A percentile compares a stretch with the other conserved stretches of the same genome.
These are phyloP conservation scores for Manduca sexta DNA, from an alignment of 1,140 invertebrate genomes.

Conservation along the genomic window DNA sequence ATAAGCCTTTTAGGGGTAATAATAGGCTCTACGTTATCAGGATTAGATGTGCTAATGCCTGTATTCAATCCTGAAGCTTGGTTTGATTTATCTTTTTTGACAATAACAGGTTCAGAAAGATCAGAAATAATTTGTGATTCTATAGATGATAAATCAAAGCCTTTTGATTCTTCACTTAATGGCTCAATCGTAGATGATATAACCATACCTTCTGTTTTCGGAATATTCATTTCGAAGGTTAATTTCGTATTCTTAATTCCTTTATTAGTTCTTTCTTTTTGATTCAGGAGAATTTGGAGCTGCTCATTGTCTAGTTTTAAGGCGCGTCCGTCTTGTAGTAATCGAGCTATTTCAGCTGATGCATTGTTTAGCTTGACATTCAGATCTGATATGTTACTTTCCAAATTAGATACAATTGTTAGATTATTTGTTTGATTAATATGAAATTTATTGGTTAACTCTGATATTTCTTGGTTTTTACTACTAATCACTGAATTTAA, in stretches of 20 bases:
- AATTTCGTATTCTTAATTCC: slow-evolving; percentile 52
- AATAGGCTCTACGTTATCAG: slow-evolving; percentile 17
- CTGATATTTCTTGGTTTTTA: slow-evolving; percentile 52
- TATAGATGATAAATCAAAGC: slow-evolving; percentile 33
- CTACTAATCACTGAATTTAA: slow-evolving; percentile 50
- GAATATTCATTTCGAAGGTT: slow-evolving; percentile 65
- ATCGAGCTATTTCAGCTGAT: slow-evolving; percentile 21
- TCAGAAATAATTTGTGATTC: slow-evolving; percentile 58
- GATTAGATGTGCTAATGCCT: not conserved
- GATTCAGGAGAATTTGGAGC: slow-evolving; percentile 24
- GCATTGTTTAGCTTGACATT: slow-evolving; percentile 24
- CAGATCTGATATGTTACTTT: slow-evolving; percentile 38
- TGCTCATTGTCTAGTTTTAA: slow-evolving; percentile 38
- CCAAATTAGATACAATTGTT: slow-evolving; percentile 28
- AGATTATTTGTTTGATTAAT: slow-evolving; percentile 32
- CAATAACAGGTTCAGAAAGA: slow-evolving; percentile 13
- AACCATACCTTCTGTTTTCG: slow-evolving; percentile 64
- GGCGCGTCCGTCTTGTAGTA: slow-evolving; percentile 25
- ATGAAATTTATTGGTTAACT: slow-evolving; percentile 41
- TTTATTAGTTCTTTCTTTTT: slow-evolving; percentile 59
- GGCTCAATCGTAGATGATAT: slow-evolving; percentile 64
- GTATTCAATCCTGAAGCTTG: slow-evolving; percentile 29
- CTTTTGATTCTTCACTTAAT: slow-evolving; percentile 31
- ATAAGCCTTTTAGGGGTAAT: slow-evolving; percentile 73
- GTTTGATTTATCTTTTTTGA: slow-evolving; percentile 17